These are phyloP conservation scores for Aphis gossypii DNA, from an alignment of 1,140 invertebrate genomes.

Conservation along the genomic window DNA sequence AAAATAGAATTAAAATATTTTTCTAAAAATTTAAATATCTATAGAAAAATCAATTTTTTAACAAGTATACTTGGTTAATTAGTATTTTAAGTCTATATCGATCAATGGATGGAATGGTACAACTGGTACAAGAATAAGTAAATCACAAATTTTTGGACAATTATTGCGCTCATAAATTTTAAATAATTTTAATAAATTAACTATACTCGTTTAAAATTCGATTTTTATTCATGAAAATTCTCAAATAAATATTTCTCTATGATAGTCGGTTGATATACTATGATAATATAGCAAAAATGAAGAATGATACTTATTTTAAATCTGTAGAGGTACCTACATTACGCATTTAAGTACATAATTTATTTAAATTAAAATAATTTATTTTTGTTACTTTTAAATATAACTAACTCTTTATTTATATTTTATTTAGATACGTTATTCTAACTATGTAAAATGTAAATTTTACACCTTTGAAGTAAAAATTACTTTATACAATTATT, in stretches of 20 bases:
- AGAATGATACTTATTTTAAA: no score
- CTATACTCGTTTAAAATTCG: neutral
- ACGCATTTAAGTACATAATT: no score
- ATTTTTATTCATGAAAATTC: neutral
- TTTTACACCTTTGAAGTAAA: neutral
- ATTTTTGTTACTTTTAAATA: no score
- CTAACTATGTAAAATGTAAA: neutral
- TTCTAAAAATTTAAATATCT: neutral
- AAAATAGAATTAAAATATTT: neutral
- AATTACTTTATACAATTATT: no score
- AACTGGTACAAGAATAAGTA: no score
- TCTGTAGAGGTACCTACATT: no score
- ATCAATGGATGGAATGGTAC: no score
- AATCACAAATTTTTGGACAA: neutral
- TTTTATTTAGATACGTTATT: neutral
- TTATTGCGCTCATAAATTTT: neutral
- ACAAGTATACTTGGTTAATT: neutral
- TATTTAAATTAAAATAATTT: no score
- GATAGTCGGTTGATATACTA: neutral
- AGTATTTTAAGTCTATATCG: neutral
- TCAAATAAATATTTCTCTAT: neutral
- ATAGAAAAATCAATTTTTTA: neutral
- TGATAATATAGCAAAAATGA: neutral
- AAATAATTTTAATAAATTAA: neutral
- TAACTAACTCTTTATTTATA: no score